Evolutionary conservation across 2,797 vertebrate species (phyloP), one percentile per base, ranked within the genome.

Genomic region (Phrynocephalus forsythii): DNA sequence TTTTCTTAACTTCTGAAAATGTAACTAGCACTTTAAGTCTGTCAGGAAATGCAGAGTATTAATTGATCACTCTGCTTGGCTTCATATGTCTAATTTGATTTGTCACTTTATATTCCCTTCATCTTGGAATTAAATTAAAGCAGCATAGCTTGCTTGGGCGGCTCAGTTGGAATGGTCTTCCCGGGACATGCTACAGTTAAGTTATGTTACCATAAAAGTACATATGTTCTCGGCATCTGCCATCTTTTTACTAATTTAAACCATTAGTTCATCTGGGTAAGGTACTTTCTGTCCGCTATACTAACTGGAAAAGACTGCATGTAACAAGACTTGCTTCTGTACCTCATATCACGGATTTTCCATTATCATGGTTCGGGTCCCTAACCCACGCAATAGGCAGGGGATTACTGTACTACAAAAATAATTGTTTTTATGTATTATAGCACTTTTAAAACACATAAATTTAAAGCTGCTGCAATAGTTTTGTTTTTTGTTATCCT

Each of bases 111-210:
- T 87, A 66, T 52, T 88, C 68, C 85, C 81, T 68, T 76, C 78
- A 81, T 82, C 63, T 84, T 60, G 79, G 80, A 30, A 81, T 11
- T 90, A 78, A 86, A 68, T 22, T 80, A 78, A 93, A 90, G 79
- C 88, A 56, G 89, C 22, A 60, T 78, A 52, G 24, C 26, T 4
- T 81, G 24, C 26, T 4, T 81, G 75, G 71, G 86, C 38, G 83
- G 84, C 52, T 87, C 13, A 5, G 84, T 7, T 30, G 60, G 88
- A 22, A 78, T 0, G 11, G 18, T 33, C 18, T 6, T 83, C 72
- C 85, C n/a, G 10, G 8, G 22, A 0, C 52, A 56, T 56, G 13
- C 52, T 56, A 13, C 10, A 89, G 52, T 73, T 33, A 88, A 85
- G 26, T 33, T 4, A 52, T 63, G 30, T 26, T 56, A n/a, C 52